phyloP scores from a whole-genome alignment of 2,797 vertebrate species.

The Tokudaia muenninki region DNA sequence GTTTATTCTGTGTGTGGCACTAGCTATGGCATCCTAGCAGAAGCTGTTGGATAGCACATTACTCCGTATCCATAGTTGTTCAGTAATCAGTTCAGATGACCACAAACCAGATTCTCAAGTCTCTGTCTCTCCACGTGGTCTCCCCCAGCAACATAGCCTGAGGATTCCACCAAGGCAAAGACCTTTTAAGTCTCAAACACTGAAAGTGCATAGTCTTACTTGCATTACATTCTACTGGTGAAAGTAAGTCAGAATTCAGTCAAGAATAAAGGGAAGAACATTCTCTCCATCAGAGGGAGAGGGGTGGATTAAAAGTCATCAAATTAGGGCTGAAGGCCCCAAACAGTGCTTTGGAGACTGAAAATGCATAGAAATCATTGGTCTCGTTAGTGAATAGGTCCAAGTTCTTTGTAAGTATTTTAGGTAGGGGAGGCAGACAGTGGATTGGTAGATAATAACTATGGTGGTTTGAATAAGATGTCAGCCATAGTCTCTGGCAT shows the following conservation, averaged over 20 bases:
- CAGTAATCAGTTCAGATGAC: neutral
- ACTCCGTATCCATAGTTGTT: no score
- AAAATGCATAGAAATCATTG: neutral
- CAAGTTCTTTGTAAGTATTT: neutral
- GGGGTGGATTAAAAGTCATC: neutral
- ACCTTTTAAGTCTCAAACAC: neutral
- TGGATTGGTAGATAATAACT: neutral
- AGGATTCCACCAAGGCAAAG: neutral
- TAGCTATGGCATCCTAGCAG: rapidly evolving
- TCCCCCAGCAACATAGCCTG: neutral
- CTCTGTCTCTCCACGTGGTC: neutral
- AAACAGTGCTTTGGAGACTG: neutral
- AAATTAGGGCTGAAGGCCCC: neutral
- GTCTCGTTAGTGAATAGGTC: neutral
- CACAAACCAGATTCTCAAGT: neutral
- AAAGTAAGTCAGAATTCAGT: neutral
- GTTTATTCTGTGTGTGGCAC: neutral
- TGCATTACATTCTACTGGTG: neutral
- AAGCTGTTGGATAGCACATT: neutral
- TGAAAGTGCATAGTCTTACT: neutral
- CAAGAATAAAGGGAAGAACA: neutral
- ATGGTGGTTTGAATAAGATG: neutral
- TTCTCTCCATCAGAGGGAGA: neutral
- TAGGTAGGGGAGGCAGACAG: neutral
- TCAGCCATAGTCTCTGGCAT: neutral